Evolutionary conservation across 2,797 vertebrate genomes (phyloP), one percentile per base, ranked within the genome.

Genomic region (Pangasius larnaudii): DNA sequence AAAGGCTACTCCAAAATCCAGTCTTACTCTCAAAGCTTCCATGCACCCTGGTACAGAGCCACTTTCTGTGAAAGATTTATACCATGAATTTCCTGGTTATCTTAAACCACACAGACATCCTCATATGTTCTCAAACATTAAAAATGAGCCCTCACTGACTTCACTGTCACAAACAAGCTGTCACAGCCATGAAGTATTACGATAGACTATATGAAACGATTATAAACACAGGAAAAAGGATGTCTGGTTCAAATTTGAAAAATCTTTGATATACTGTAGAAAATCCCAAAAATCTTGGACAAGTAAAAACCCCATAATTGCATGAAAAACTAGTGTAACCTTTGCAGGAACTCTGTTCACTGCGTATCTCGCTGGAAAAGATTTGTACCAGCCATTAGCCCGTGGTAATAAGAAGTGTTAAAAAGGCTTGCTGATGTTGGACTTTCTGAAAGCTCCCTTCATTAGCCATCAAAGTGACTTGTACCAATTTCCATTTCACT

Each of bases 401-500:
- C 83, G 69, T 74, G 90, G 63, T 88, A 65, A 61, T 74, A 87
- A 87, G 87, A 88, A 82, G 74, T 42, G 71, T 58, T 78, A 61
- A 88, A 89, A 80, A 89, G 59, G 39, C 78, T 51, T 61, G 74
- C 36, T 27, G 33, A 88, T 81, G 51, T 63, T 86, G 81, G 72
- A 63, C 75, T 87, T 88, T 85, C 71, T 59, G 61, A 87, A 88
- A 88, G 85, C 27, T 27, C 24, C 80, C 81, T 83, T 90, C 84
- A 86, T 88, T 89, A 88, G 86, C 59, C 81, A 89, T 90, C 87
- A 89, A 91, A 89, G 89, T 79, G 80, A 59, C 80, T 71, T n/a
- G 69, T 53, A 59, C 71, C 85, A 36, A 90, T 91, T 91, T 91
- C 63, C 88, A 92, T 89, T 91, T 90, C 86, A 87, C 85, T 91